These are phyloP conservation scores for Anagyrus pseudococci DNA, from an alignment of 2,888 invertebrate genomes.

Conservation along the genomic window DNA sequence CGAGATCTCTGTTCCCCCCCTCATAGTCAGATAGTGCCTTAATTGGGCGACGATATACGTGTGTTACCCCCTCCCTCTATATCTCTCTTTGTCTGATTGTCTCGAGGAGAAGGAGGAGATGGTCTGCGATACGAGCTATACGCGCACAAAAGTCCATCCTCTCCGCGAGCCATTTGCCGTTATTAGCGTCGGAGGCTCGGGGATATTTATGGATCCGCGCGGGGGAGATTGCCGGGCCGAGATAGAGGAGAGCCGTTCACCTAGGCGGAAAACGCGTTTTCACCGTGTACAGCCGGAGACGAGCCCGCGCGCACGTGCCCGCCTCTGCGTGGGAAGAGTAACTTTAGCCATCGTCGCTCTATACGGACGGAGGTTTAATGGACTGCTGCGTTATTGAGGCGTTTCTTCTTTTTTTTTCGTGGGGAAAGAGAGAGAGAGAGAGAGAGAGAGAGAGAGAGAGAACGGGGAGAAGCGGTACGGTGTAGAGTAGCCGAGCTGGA, in stretches of 20 bases:
- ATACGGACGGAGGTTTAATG: background rate
- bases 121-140: background rate
- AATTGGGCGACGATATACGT: conserved; percentile 28
- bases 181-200: conserved; percentile 23
- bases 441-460: background rate
- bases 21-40: conserved; percentile 20
- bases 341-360: too few species aligned
- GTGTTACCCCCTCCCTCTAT: background rate
- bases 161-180: conserved; percentile 30
- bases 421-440: background rate
- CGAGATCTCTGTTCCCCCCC: conserved; percentile 11
- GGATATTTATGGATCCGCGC: conserved; percentile 25
- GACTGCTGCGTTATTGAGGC: background rate
- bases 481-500: too few species aligned
- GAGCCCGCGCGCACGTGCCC: background rate
- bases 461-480: too few species aligned
- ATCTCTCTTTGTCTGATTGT: conserved; percentile 18
- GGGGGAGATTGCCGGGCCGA: background rate
- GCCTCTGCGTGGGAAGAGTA: background rate
- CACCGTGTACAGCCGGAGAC: background rate
- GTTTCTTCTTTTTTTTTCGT: background rate
- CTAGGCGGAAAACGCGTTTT: conserved; percentile 23
- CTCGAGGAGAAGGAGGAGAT: background rate
- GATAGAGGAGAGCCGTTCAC: background rate
- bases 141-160: background rate